Conservation (phyloP, 1,140 invertebrate genomes). For the Phenacoccus solenopsis region DNA sequence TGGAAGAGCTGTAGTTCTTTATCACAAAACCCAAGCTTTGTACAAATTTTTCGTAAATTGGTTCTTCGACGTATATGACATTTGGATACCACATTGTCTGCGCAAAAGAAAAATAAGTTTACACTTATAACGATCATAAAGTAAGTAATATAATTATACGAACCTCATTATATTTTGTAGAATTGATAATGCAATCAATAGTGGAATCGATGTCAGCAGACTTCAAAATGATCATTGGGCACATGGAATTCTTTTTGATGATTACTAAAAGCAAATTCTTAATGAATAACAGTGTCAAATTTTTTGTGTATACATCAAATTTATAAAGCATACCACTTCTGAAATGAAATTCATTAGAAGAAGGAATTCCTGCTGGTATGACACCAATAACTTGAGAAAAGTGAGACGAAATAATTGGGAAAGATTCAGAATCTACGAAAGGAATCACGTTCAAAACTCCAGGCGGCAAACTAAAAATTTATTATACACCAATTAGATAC, state of each 20-base stretch:
- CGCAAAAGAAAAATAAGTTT: not conserved
- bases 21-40: not conserved
- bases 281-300: not conserved
- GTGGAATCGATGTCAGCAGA: not conserved
- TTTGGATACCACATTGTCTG: not conserved
- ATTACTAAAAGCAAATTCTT: not conserved
- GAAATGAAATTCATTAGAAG: not conserved
- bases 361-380: not conserved
- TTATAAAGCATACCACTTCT: not conserved
- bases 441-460: not conserved
- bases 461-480: not conserved
- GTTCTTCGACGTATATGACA: conserved; percentile 1
- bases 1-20: not conserved
- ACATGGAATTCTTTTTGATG: not conserved
- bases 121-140: not conserved
- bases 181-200: not conserved
- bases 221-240: not conserved
- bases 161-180: not conserved
- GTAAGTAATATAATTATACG: not conserved
- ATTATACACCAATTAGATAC: not conserved
- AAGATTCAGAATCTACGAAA: not conserved
- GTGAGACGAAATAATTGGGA: not conserved
- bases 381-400: not conserved
- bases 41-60: not conserved
- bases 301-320: not conserved